These are phyloP conservation scores for Chydorus sphaericus DNA, from an alignment of 2,888 invertebrate genomes.

Conservation along the genomic window DNA sequence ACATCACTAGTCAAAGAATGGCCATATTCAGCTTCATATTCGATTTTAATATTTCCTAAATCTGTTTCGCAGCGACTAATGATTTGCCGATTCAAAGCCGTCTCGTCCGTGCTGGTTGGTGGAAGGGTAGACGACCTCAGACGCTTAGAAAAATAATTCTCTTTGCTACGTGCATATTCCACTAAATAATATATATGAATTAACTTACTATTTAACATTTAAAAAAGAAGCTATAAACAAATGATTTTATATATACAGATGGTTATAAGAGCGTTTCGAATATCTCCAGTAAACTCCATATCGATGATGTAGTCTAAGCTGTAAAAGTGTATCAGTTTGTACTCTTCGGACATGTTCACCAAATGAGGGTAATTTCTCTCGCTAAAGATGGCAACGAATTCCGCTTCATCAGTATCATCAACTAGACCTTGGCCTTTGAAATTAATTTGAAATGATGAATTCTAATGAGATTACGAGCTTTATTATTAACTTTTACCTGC, in stretches of 20 bases:
- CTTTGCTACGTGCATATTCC: too few relatives aligned
- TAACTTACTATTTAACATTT: too few relatives aligned
- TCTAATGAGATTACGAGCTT: not conserved
- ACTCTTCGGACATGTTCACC: too few relatives aligned
- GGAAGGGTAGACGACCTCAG: too few relatives aligned
- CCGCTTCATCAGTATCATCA: not conserved
- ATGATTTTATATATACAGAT: too few relatives aligned
- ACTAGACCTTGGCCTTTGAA: not conserved
- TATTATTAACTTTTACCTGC: not conserved
- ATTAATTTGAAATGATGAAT: not conserved
- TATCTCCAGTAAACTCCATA: too few relatives aligned
- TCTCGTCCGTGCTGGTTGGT: too few relatives aligned
- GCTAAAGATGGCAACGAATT: not conserved
- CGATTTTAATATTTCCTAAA: not conserved
- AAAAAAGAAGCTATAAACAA: too few relatives aligned
- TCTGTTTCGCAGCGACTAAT: constrained; percentile 1
- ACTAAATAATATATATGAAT: too few relatives aligned
- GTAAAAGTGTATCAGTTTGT: not conserved
- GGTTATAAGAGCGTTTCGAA: not conserved
- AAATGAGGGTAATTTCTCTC: not conserved
- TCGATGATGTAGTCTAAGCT: too few relatives aligned
- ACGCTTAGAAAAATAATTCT: too few relatives aligned
- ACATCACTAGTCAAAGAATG: not conserved
- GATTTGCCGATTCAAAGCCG: too few relatives aligned
- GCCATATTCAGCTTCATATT: not conserved